phyloP scores from a whole-genome alignment of 2,797 vertebrate genomes.

The Tarsius wallacei region DNA sequence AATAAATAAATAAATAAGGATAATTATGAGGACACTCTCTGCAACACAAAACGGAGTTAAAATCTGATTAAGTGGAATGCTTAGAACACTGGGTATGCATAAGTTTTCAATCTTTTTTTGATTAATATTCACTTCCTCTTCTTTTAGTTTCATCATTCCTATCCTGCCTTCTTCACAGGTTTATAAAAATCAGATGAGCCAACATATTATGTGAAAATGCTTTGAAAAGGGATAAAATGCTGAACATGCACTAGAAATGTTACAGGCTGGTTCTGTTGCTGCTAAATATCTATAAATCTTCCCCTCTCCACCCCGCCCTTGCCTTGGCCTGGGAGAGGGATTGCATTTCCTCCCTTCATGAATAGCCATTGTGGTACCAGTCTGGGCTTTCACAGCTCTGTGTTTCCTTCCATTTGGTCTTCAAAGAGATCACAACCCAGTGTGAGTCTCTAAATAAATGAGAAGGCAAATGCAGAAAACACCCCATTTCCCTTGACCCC shows the following conservation, averaged over 20 bases:
- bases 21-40: neutral
- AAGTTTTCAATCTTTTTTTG: neutral
- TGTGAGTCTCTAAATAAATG: conserved; percentile 49
- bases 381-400: conserved; percentile 53
- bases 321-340: conserved; percentile 59
- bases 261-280: neutral
- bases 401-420: conserved; percentile 81
- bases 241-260: conserved; percentile 15
- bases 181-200: conserved; percentile 8
- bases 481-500: neutral
- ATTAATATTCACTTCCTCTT: neutral
- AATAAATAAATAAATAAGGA: neutral
- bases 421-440: conserved; percentile 70
- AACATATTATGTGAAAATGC: neutral
- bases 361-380: conserved; percentile 81
- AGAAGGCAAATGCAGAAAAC: conserved; percentile 38
- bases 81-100: neutral
- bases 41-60: neutral
- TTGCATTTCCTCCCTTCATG: conserved; percentile 75
- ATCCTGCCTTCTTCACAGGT: neutral
- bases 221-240: conserved; percentile 31
- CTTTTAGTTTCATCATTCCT: neutral
- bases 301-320: neutral
- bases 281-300: conserved; percentile 51
- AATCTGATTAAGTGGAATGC: neutral